phyloP scores from a whole-genome alignment of 2,797 vertebrate species.

The Chanos chanos region DNA sequence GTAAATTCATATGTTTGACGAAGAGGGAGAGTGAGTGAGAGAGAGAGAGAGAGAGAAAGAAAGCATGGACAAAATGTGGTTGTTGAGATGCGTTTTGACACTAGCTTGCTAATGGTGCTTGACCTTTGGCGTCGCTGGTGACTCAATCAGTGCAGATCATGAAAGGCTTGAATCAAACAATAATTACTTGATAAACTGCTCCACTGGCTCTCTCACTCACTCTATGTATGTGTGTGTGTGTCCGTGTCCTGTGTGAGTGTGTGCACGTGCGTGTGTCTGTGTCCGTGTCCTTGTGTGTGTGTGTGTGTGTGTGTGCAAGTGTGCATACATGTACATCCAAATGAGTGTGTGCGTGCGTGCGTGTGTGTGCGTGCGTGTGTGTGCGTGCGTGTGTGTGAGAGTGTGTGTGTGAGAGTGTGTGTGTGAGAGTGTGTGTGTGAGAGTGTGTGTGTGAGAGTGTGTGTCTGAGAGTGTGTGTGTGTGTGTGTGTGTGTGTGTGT shows the following conservation, averaged over 20 bases:
- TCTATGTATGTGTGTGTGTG: conserved; percentile 34
- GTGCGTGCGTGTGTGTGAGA: conserved; percentile 33
- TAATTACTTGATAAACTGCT: conserved; percentile 83
- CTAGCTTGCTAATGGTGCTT: conserved; percentile 70
- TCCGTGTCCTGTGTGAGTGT: conserved; percentile 32
- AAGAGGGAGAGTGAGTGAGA: conserved; percentile 60
- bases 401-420: conserved; percentile 20
- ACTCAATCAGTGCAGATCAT: conserved; percentile 82
- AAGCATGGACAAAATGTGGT: conserved; percentile 34
- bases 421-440: conserved; percentile 8
- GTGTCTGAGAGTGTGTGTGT: conserved; percentile 30
- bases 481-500: not conserved
- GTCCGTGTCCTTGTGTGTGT: conserved; percentile 24
- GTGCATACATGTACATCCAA: no score
- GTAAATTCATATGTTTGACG: conserved; percentile 81
- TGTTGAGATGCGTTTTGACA: conserved; percentile 69
- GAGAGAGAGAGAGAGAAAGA: conserved; percentile 68
- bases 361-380: conserved; percentile 4
- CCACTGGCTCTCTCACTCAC: conserved; percentile 65
- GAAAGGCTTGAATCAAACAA: conserved; percentile 83
- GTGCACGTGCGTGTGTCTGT: conserved; percentile 6
- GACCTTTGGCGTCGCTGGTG: conserved; percentile 76
- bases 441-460: conserved; percentile 33
- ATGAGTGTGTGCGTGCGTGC: conserved; percentile 20
- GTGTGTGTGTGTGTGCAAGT: conserved; percentile 30